A percentile compares a stretch with the other conserved stretches of the same genome.
Evolutionary conservation across 92 coral and sea anemone species (phyloP).

Genomic region (Blastomussa wellsi): DNA sequence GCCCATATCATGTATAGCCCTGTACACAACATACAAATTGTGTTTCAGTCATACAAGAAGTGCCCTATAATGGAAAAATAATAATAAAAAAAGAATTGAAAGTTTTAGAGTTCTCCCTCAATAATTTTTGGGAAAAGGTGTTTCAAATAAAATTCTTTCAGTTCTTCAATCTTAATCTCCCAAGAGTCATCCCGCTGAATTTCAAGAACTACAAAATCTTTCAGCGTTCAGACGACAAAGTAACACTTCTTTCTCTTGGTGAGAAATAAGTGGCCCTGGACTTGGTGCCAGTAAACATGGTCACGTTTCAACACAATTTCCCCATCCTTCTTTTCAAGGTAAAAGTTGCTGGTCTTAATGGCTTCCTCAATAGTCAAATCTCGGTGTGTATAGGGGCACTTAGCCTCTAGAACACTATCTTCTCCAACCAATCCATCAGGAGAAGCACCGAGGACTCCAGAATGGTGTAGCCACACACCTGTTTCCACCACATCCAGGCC

Average conservation of each 20-base stretch:
- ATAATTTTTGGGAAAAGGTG: slow-evolving; percentile 49
- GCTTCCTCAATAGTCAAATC: slow-evolving; percentile 44
- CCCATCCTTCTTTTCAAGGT: slow-evolving; percentile 43
- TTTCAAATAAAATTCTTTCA: slow-evolving; percentile 54
- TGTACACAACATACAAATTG: too few relatives aligned
- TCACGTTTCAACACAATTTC: slow-evolving; percentile 16
- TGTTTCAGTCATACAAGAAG: too few relatives aligned
- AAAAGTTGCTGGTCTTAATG: slow-evolving; percentile 24
- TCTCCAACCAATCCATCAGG: background rate
- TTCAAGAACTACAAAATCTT: slow-evolving; percentile 26
- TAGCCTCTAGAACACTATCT: background rate
- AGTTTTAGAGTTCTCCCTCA: slow-evolving; percentile 60
- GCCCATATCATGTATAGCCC: too few relatives aligned
- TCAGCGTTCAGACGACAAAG: slow-evolving; percentile 55
- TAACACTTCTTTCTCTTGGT: slow-evolving; percentile 36
- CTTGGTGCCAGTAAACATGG: slow-evolving; percentile 66
- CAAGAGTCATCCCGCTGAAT: slow-evolving; percentile 51
- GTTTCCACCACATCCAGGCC: background rate
- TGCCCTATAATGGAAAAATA: too few relatives aligned
- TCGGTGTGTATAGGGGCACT: background rate
- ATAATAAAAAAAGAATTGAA: too few relatives aligned
- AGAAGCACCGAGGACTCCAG: background rate
- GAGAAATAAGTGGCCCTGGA: slow-evolving; percentile 52
- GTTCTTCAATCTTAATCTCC: slow-evolving; percentile 30
- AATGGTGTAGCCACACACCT: slow-evolving; percentile 2